Percentiles rank a stretch among this genome's conserved stretches.
phyloP scores from a whole-genome alignment of 2,888 invertebrate species.

The Erebia palarica region DNA sequence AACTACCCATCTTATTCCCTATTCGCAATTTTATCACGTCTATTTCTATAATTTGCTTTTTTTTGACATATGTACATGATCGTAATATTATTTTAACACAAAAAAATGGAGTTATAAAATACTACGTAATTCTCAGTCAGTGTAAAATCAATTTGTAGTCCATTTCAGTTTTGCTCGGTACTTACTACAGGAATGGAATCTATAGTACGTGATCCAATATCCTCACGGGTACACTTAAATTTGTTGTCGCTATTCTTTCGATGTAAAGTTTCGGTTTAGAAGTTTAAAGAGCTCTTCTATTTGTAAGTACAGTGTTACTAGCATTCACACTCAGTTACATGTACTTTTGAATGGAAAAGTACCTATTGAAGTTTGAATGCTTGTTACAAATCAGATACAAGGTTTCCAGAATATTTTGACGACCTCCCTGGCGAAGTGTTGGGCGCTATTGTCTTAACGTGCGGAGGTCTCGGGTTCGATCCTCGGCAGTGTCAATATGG shows the following conservation, averaged over 20 bases:
- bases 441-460: too few species aligned
- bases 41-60: not conserved
- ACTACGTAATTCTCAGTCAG: not conserved
- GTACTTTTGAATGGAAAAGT: too few species aligned
- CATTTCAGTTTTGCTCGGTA: not conserved
- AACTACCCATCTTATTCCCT: not conserved
- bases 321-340: too few species aligned
- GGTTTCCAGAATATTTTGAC: too few species aligned
- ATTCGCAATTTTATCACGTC: not conserved
- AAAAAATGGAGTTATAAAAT: not conserved
- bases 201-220: constrained; percentile 30
- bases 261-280: not conserved
- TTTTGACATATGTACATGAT: not conserved
- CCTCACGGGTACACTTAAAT: not conserved
- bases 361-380: too few species aligned
- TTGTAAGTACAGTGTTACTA: too few species aligned
- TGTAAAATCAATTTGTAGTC: not conserved
- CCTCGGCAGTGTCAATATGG: too few species aligned
- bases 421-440: too few species aligned
- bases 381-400: too few species aligned
- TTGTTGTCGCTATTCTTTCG: not conserved
- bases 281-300: too few species aligned
- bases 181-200: constrained; percentile 1
- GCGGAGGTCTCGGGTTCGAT: too few species aligned
- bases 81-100: not conserved